Percentiles rank a stretch among this genome's conserved stretches.
Conservation (phyloP, 1,140 invertebrate species). For the Drosophila subpulchrella region DNA sequence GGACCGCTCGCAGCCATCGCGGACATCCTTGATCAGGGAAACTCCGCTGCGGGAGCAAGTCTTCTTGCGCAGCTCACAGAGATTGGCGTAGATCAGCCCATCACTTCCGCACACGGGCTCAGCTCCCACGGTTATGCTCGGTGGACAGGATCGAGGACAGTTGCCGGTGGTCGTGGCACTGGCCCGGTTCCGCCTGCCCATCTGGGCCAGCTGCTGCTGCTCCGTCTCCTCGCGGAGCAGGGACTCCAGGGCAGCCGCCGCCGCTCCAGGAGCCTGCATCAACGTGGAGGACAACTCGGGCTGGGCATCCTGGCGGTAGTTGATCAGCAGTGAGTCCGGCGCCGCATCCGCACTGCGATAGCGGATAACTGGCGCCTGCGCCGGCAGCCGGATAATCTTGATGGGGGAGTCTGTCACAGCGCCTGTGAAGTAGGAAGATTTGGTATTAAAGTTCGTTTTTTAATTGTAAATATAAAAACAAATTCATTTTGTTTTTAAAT, state of each 20-base stretch:
- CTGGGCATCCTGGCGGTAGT: slow-evolving; percentile 68
- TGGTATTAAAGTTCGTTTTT: not conserved
- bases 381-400: slow-evolving; percentile 77
- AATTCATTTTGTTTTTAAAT: no score
- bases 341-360: slow-evolving; percentile 72
- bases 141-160: slow-evolving; percentile 92
- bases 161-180: slow-evolving; percentile 81
- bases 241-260: slow-evolving; percentile 65
- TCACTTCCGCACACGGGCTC: slow-evolving; percentile 95
- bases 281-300: slow-evolving; percentile 56
- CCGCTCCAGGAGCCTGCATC: slow-evolving; percentile 63
- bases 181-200: slow-evolving; percentile 67
- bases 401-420: slow-evolving; percentile 80
- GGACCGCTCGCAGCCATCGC: slow-evolving; percentile 87
- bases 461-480: not conserved
- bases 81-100: slow-evolving; percentile 93
- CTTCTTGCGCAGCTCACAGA: slow-evolving; percentile 96
- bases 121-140: slow-evolving; percentile 87
- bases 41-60: slow-evolving; percentile 93
- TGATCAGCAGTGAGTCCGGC: slow-evolving; percentile 69
- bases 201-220: slow-evolving; percentile 55
- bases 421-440: slow-evolving; percentile 19
- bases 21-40: slow-evolving; percentile 85
- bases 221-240: slow-evolving; percentile 65
- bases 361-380: slow-evolving; percentile 76